Base-by-base conservation (phyloP, 2,113 vertebrate genomes). In the Chlorodrepanis virens region DNA sequence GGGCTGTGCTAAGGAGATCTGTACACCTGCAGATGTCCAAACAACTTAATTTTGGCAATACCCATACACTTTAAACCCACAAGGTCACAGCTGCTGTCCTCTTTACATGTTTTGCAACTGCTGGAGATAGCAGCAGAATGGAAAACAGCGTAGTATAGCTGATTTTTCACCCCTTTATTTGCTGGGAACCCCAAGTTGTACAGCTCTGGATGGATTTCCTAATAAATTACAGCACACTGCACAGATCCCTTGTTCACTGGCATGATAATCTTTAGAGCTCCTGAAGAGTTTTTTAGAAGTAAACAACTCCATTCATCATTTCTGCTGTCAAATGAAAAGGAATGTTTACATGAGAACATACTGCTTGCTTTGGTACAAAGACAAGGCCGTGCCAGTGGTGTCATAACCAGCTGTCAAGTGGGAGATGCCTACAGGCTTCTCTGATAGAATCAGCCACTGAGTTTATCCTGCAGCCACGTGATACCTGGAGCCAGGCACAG, bases 371-470 rank as follows among this genome's bases (percentile, higher is more conserved):
- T 67, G 64, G 37, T 80, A 49, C 45, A 65, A 72, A 69, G 86
- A 61, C 83, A 86, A n/a, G 63, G 27, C 33, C 5, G 0, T 40
- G 10, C 31, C 28, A 45, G 50, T 23, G 25, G 22, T 74, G 35
- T 67, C 22, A 10, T n/a, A 31, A 47, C 67, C 65, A 53, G 2
- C 63, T 91, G 50, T 79, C 37, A 33, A 57, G 29, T 77, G 72
- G 50, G 63, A 81, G 35, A n/a, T 93, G 40, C 28, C n/a, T 56
- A 1, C 5, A 11, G n/a, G 54, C 22, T 83, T 86, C 28, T 86
- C n/a, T 3, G 3, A 2, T 61, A n/a, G 0, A 3, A 35, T 65
- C 42, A 74, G 13, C 28, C 1, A 0, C 28, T 24, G 49, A 19
- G 3, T 75, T 83, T 76, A 5, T 76, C 53, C 61, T 56, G 37